Base-by-base conservation (phyloP, 1,140 invertebrate species). In the Laodelphax striatellus region DNA sequence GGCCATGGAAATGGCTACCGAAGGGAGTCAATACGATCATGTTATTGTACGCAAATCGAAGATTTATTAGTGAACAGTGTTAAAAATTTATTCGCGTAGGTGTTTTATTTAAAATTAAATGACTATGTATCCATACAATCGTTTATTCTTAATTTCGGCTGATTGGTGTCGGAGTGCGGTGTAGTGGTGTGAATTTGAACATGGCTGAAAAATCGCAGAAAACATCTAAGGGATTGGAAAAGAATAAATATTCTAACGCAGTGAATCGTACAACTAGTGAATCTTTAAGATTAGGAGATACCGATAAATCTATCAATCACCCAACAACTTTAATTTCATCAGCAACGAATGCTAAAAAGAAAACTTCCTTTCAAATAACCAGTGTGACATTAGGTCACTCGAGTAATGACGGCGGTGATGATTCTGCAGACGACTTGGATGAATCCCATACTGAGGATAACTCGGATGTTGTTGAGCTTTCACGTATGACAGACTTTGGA, bases 281-380 rank as follows among this genome's bases (percentile, higher is more conserved):
- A 63, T 63, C 65, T 54, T 61, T 66, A 50, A 60, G 65, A 21
- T 44, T 66, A 43, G 60, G 62, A 13, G 65, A 66, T 44, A 41
- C 52, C 34, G 65, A 66, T 54, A 63, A 62, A 54, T 52, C 46
- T 16, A 52, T 60, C 10, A 59, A 44, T 34, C 63, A 61, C 19
- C 65, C 61, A 13, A 65, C 58, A 42, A 58, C 55, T 14, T 59
- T 64, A 52, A 46, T 46, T 41, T 24, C 50, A 19, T 55, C 63
- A 10, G 53, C 61, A 13, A 62, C 59, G 16, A 60, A 38, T n/a
- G 63, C 61, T 31, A 75, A 80, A 69, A 88, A 88, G 78, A 90
- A 89, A 77, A 88, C 82, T 70, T 93, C 91, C 57, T 95, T 95
- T 78, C 91, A 94, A 79, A 94, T 95, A 70, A 95, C 92, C 10